These are phyloP conservation scores for Poecilia wingei DNA, from an alignment of 2,797 vertebrate species.

Conservation along the genomic window DNA sequence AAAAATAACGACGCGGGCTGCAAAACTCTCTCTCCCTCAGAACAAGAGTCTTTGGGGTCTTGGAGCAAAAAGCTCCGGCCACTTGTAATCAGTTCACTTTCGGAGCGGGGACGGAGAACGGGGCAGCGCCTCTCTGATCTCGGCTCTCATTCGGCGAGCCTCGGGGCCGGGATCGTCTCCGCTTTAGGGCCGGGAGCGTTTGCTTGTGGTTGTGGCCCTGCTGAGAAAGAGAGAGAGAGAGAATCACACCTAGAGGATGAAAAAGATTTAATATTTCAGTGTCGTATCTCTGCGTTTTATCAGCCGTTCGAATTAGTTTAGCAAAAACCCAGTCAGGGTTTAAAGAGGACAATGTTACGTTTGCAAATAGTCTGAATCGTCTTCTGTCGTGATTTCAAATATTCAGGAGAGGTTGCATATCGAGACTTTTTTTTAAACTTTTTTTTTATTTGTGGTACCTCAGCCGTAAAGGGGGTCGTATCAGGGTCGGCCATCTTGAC, in stretches of 20 bases:
- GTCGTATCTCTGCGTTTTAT: not conserved
- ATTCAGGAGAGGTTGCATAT: too few relatives aligned
- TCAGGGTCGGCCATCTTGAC: not conserved
- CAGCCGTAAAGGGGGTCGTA: not conserved
- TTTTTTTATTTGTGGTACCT: not conserved
- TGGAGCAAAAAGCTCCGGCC: not conserved
- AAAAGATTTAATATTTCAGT: not conserved
- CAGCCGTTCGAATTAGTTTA: not conserved
- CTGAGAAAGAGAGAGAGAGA: too few relatives aligned
- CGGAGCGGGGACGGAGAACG: not conserved
- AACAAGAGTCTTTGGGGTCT: not conserved
- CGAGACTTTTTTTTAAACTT: not conserved
- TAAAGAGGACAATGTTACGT: not conserved
- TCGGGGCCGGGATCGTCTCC: not conserved
- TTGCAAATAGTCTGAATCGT: not conserved
- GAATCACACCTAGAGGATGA: not conserved
- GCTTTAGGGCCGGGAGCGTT: not conserved
- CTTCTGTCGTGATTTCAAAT: not conserved
- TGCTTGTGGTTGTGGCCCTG: not conserved
- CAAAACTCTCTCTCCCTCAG: not conserved
- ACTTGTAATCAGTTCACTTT: slow-evolving; percentile 1
- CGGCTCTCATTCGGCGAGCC: not conserved
- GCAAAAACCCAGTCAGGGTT: not conserved
- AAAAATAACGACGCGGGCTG: not conserved
- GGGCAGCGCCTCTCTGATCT: not conserved